Evolutionary conservation across 1,140 invertebrate species (phyloP).

Genomic region (Drosophila watanabei): DNA sequence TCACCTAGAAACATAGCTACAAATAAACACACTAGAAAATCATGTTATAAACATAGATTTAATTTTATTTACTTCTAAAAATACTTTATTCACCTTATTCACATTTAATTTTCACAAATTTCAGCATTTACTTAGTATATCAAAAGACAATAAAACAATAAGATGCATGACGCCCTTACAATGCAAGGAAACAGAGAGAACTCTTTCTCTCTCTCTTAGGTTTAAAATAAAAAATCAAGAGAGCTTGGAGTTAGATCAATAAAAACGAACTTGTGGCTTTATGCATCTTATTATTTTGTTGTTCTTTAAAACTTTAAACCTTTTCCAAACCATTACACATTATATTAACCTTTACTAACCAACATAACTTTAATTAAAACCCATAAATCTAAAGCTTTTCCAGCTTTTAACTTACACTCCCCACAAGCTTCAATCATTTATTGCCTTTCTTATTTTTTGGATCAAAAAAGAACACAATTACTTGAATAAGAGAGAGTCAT

Average conservation of each 20-base stretch:
- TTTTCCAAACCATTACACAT: not conserved
- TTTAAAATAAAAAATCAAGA: no score
- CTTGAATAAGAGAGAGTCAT: slow-evolving; percentile 21
- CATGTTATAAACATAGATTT: not conserved
- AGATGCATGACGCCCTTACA: not conserved
- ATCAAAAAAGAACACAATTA: slow-evolving; percentile 15
- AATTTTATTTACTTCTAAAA: not conserved
- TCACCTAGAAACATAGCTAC: not conserved
- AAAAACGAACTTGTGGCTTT: not conserved
- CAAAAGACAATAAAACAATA: not conserved
- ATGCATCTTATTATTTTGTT: not conserved
- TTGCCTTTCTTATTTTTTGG: slow-evolving; percentile 31
- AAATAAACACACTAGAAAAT: not conserved
- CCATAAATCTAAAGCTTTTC: not conserved
- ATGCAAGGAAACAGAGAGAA: no score
- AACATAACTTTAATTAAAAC: not conserved
- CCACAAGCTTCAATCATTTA: not conserved
- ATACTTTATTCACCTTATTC: not conserved
- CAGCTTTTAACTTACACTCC: not conserved
- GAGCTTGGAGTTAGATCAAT: no score
- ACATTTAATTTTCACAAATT: not conserved
- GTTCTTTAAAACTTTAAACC: not conserved
- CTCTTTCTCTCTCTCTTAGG: no score
- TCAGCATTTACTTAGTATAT: not conserved
- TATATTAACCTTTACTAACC: not conserved